Percentiles rank a stretch among this genome's conserved stretches.
Evolutionary conservation across 2,797 vertebrate species (phyloP).

Genomic region (Sebastes hubbsi): DNA sequence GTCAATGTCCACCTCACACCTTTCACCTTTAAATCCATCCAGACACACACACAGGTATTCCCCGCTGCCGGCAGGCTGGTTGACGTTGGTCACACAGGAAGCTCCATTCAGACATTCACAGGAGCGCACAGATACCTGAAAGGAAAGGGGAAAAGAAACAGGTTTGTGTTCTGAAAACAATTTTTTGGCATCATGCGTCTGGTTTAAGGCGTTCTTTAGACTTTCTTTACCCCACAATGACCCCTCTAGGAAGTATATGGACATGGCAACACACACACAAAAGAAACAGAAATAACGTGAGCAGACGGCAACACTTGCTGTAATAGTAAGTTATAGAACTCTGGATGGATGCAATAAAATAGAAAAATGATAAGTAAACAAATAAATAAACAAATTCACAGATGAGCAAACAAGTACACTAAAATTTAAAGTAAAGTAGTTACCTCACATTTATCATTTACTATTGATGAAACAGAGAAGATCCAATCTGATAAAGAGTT

Average conservation of each 20-base stretch:
- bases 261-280: background rate
- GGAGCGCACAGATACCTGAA: slow-evolving; percentile 85
- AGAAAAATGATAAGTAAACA: background rate
- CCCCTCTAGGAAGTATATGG: background rate
- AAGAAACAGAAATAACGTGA: background rate
- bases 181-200: background rate
- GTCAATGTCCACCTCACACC: slow-evolving; percentile 84
- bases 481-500: background rate
- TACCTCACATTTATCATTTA: background rate
- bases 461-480: background rate
- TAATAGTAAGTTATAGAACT: too few relatives aligned
- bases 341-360: background rate
- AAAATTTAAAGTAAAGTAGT: background rate
- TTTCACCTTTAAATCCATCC: slow-evolving; percentile 82
- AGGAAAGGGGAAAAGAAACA: background rate
- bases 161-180: background rate
- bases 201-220: background rate
- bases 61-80: slow-evolving; percentile 81
- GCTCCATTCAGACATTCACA: slow-evolving; percentile 90
- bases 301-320: background rate
- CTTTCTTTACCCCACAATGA: background rate
- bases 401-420: background rate
- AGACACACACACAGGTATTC: slow-evolving; percentile 85
- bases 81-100: slow-evolving; percentile 82
- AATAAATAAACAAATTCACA: background rate